Percentiles rank a stretch among this genome's conserved stretches.
Evolutionary conservation across 2,113 vertebrate species (phyloP).

Genomic region (Myrmecobius fasciatus): DNA sequence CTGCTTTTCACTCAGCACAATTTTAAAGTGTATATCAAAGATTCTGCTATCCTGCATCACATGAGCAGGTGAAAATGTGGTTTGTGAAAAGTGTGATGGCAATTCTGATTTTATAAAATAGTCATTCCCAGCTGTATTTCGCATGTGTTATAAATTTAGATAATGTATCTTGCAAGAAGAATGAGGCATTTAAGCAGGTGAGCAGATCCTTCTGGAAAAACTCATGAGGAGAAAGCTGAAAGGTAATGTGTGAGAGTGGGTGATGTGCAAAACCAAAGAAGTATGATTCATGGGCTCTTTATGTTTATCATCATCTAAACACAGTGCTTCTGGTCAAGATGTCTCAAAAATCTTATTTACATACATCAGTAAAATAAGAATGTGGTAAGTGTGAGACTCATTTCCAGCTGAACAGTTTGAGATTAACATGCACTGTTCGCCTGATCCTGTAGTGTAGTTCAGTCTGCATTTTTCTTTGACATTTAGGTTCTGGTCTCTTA

Average conservation of each 20-base stretch:
- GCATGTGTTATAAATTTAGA: neutral
- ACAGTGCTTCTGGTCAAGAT: neutral
- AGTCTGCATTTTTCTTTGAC: neutral
- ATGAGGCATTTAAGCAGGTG: neutral
- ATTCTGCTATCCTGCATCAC: neutral
- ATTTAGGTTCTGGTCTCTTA: neutral
- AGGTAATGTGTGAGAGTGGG: neutral
- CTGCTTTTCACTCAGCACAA: neutral
- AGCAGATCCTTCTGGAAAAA: slow-evolving; percentile 32
- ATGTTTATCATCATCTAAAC: neutral
- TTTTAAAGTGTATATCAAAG: neutral
- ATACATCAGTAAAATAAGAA: neutral
- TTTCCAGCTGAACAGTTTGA: neutral
- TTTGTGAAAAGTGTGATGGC: slow-evolving; percentile 16
- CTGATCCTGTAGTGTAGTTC: neutral
- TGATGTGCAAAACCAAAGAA: slow-evolving; percentile 11
- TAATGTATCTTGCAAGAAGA: slow-evolving; percentile 24
- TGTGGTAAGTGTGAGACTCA: neutral
- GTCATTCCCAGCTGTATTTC: slow-evolving; percentile 26
- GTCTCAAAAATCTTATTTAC: neutral
- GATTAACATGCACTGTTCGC: neutral
- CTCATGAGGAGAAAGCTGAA: neutral
- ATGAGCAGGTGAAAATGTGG: slow-evolving; percentile 18
- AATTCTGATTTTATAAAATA: neutral
- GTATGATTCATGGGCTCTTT: neutral